Base-by-base conservation (phyloP, 2,888 invertebrate genomes). In the Xanthorhoe spadicearia region DNA sequence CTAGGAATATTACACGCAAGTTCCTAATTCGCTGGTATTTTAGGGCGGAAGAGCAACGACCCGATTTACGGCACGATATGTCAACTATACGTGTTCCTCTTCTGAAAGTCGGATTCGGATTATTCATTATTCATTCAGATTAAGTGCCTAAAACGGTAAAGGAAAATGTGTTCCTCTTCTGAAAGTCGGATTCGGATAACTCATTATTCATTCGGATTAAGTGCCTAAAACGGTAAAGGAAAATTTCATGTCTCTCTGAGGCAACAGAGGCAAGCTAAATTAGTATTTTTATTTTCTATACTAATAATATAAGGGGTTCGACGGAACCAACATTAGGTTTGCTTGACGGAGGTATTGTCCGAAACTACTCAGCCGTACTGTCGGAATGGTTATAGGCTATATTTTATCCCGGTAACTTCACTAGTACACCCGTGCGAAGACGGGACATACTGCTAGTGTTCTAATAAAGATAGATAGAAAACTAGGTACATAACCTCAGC, bases 41-140 rank as follows among this genome's bases (percentile, higher is more conserved):
- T 15, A 58, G 58, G 35, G 17, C 50, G 50, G 50, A 58, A 35
- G 49, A 51, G 58, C 32, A 35, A 58, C 50, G 58, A 19, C 38
- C n/a, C 50, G 35, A 50, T 38, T 38, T 13, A 43, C 38, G 13
- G 13, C 13, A 43, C 13, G 38, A 43, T 43, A 13, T 43, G 38
- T 43, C 38, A 43, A 43, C 38, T 43, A 43, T 43, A 43, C 38
- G 38, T 43, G 38, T 43, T 13, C 10, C 4, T 43, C 3, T 43
- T 3, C 13, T 0, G 38, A 43, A 43, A 43, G 38, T 43, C 38
- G 38, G 38, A 43, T 43, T 43, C 38, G 13, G 10, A 43, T 13
- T 13, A 13, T 13, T 13, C 10, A 43, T 43, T 43, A 43, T 35
- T 8, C 38, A 32, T 32, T 32, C 32, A 13, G 38, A 38, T 38